Evolutionary conservation across 2,888 invertebrate genomes (phyloP).

Genomic region (Epistrophella euchroma): DNA sequence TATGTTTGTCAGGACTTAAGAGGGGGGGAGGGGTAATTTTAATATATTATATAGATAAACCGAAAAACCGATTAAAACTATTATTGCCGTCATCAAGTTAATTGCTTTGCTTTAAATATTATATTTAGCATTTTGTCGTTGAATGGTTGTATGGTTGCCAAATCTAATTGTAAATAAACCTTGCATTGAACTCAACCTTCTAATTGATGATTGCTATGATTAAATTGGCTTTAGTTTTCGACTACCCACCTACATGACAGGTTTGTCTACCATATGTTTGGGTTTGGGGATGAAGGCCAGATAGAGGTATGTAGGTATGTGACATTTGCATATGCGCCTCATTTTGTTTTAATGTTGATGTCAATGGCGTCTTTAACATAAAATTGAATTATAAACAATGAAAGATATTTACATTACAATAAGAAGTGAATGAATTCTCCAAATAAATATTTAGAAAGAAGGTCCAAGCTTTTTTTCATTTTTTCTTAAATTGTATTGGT

Average conservation of each 20-base stretch:
- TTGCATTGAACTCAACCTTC: constrained; percentile 73
- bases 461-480: too few relatives aligned
- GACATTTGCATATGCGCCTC: constrained; percentile 14
- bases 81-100: constrained; percentile 53
- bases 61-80: constrained; percentile 40
- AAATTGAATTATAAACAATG: background rate
- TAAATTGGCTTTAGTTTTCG: constrained; percentile 30
- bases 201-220: constrained; percentile 51
- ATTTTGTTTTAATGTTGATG: constrained; percentile 7
- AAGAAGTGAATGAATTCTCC: too few relatives aligned
- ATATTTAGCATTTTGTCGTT: constrained; percentile 49
- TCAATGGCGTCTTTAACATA: constrained; percentile 11
- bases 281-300: background rate
- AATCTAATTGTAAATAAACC: constrained; percentile 51
- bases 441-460: too few relatives aligned
- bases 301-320: background rate
- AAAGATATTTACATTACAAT: too few relatives aligned
- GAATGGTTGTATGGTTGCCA: constrained; percentile 58
- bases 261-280: constrained; percentile 16
- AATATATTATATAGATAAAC: background rate
- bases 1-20: background rate
- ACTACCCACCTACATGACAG: background rate
- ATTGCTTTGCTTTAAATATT: constrained; percentile 46
- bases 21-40: too few relatives aligned
- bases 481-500: too few relatives aligned